Base-by-base conservation (phyloP, 2,888 invertebrate genomes). In the Agrotis clavis region DNA sequence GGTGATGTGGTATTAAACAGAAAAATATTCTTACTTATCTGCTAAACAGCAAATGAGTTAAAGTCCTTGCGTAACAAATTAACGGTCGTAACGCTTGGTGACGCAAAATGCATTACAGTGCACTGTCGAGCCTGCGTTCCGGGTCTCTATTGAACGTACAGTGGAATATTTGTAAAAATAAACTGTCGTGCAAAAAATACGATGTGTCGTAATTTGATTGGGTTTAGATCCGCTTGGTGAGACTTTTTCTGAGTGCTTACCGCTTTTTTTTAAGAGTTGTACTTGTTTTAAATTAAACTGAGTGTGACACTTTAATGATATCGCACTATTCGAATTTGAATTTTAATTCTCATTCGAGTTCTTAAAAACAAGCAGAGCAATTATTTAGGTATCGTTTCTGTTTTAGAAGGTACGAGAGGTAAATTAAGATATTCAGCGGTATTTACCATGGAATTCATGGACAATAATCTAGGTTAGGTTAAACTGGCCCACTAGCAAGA, bases 51-150 rank as follows among this genome's bases (percentile, higher is more conserved):
- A 70, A 79, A 79, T 81, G 51, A 67, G 77, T 66, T 75, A 60
- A 81, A 76, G 51, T 25, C 0, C 4, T 81, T 81, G 30, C 53
- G 77, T 14, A 79, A 79, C 67, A 67, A 81, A 63, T 80, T 80
- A 78, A 66, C 75, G 78, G 59, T 76, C 68, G 78, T 69, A 76
- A 81, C 78, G 54, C 18, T 41, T 64, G 68, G 77, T 79, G 78
- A 67, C 77, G 81, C 81, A 79, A 79, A 81, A 35, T 80, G 66
- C 82, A 81, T 48, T 67, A 60, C 75, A 64, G 67, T 78, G 81
- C 72, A 77, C 47, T 69, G 65, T 18, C 61, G 50, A 68, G 62
- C 45, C 30, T 21, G 50, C 56, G 75, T 76, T 66, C 69, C 80
- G 66, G 71, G 54, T 51, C 25, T 73, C 25, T 76, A 53, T 60